Conservation (phyloP, 2,797 vertebrate species). For the Psittacula derbiana region DNA sequence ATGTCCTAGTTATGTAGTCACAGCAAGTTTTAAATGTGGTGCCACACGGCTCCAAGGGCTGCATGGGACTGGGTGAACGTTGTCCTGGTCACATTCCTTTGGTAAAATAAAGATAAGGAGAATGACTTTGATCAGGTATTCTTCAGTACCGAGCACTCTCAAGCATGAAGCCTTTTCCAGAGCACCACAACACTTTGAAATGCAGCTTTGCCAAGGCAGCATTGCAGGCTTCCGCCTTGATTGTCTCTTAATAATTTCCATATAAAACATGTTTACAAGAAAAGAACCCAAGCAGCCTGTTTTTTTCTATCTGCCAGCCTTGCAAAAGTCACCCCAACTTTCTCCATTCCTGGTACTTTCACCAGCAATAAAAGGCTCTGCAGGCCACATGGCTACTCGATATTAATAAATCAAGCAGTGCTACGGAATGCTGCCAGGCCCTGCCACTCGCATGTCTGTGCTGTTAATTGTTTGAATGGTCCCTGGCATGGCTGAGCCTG, state of each 20-base stretch:
- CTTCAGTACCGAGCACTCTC: background rate
- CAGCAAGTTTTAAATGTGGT: background rate
- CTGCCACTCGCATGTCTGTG: background rate
- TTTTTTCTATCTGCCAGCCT: slow-evolving; percentile 11
- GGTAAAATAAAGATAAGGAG: background rate
- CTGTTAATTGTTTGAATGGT: slow-evolving; percentile 28
- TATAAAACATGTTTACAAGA: slow-evolving; percentile 33
- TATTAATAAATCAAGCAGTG: slow-evolving; percentile 47
- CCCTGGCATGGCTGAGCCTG: background rate
- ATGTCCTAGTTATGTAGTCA: background rate
- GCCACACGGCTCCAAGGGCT: background rate
- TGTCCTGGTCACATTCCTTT: background rate
- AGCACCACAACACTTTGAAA: background rate
- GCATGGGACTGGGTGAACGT: background rate
- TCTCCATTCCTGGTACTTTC: slow-evolving; percentile 51
- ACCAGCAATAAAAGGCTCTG: slow-evolving; percentile 49
- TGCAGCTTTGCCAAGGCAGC: background rate
- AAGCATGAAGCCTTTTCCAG: background rate
- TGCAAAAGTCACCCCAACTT: slow-evolving; percentile 41
- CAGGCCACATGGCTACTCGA: slow-evolving; percentile 50
- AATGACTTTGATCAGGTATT: background rate
- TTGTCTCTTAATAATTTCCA: slow-evolving; percentile 40
- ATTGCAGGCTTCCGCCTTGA: background rate
- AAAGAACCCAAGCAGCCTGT: background rate
- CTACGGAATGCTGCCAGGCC: background rate